A percentile compares a stretch with the other conserved stretches of the same genome.
Conservation (phyloP, 2,888 invertebrate species). For the Brachyptera risi region DNA sequence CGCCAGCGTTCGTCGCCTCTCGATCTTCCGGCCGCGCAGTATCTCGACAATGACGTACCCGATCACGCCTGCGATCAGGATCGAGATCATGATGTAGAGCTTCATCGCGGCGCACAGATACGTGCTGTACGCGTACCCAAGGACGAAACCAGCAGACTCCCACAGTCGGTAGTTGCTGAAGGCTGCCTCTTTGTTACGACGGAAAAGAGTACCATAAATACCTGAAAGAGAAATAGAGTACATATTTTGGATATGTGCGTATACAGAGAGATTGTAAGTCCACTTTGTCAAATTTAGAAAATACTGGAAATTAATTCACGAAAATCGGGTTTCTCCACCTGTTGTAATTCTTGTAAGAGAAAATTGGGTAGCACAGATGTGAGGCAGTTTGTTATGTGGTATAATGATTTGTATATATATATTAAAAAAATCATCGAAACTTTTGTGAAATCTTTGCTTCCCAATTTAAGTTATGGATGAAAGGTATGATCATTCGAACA, state of each 20-base stretch:
- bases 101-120: slow-evolving; percentile 82
- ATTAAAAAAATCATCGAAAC: no score
- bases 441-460: no score
- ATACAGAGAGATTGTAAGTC: neutral
- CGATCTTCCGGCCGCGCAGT: slow-evolving; percentile 76
- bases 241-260: no score
- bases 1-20: slow-evolving; percentile 68
- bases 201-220: slow-evolving; percentile 79
- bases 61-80: slow-evolving; percentile 65
- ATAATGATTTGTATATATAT: no score
- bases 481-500: no score
- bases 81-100: slow-evolving; percentile 77
- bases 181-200: slow-evolving; percentile 86
- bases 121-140: slow-evolving; percentile 85
- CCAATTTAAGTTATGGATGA: no score
- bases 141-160: slow-evolving; percentile 87
- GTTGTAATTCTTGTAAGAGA: no score
- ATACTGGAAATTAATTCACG: no score
- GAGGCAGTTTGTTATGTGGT: no score
- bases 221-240: slow-evolving; percentile 52
- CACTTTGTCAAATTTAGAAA: neutral
- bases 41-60: slow-evolving; percentile 80
- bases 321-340: no score
- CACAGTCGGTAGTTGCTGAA: slow-evolving; percentile 88
- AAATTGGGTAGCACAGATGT: no score